phyloP scores from a whole-genome alignment of 2,888 invertebrate genomes.

The Pyrochroa serraticornis region DNA sequence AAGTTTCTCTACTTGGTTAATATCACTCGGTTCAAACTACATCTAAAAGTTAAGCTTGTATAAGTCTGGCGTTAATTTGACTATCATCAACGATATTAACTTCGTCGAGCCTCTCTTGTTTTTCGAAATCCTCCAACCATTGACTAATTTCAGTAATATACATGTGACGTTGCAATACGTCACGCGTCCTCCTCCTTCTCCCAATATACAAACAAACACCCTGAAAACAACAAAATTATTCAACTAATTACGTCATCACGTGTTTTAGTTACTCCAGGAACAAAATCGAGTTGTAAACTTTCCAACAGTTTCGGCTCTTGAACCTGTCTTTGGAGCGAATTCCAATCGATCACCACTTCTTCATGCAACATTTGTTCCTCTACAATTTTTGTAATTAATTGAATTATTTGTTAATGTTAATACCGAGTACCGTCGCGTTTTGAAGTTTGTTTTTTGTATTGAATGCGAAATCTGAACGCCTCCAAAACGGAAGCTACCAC shows the following conservation, averaged over 20 bases:
- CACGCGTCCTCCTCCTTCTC: constrained; percentile 74
- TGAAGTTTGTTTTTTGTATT: constrained; percentile 81
- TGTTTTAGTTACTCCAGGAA: constrained; percentile 62
- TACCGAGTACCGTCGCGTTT: constrained; percentile 70
- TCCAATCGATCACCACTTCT: constrained; percentile 75
- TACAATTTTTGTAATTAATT: constrained; percentile 45
- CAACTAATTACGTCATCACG: no score
- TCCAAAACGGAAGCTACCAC: constrained; percentile 89
- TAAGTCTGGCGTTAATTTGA: constrained; percentile 46
- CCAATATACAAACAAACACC: constrained; percentile 74
- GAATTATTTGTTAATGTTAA: constrained; percentile 16
- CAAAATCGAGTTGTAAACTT: constrained; percentile 58
- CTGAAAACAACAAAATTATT: constrained; percentile 46
- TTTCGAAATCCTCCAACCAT: constrained; percentile 74
- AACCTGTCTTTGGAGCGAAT: constrained; percentile 66
- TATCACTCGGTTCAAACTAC: background rate
- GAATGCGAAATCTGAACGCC: constrained; percentile 86
- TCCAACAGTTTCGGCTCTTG: constrained; percentile 62
- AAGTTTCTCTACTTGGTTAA: no score
- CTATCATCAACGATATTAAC: constrained; percentile 46
- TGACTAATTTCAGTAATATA: constrained; percentile 75
- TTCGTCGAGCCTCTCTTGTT: constrained; percentile 41
- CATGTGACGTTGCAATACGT: constrained; percentile 78
- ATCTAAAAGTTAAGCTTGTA: constrained; percentile 17
- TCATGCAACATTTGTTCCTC: constrained; percentile 79